Percentiles rank a stretch among this genome's conserved stretches.
These are phyloP conservation scores for Arenaria interpres DNA, from an alignment of 2,113 vertebrate species.

Conservation along the genomic window DNA sequence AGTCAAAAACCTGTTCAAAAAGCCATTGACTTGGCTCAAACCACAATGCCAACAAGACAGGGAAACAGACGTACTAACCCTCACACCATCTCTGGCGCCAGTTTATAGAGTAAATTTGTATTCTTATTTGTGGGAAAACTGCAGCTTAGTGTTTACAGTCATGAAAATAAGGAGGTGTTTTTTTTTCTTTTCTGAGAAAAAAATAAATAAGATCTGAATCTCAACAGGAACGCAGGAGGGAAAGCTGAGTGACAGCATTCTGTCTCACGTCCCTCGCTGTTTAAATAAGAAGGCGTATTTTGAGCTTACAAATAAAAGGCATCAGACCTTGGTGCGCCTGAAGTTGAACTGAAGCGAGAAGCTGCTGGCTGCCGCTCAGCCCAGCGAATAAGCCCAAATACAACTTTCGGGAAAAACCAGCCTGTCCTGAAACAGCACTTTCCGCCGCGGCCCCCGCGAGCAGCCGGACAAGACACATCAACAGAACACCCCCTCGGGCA, in stretches of 20 bases:
- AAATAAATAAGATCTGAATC: neutral
- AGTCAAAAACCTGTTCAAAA: neutral
- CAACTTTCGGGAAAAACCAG: neutral
- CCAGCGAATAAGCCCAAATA: accelerated
- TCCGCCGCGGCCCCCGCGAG: neutral
- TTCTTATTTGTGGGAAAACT: neutral
- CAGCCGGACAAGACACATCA: accelerated
- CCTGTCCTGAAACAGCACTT: neutral
- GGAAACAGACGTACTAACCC: neutral
- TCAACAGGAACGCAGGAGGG: neutral
- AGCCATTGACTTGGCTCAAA: neutral
- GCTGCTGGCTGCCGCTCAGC: neutral
- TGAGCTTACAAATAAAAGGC: neutral
- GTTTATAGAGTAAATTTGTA: neutral
- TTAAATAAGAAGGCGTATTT: neutral
- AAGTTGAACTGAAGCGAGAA: neutral
- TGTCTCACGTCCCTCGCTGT: neutral
- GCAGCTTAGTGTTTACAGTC: neutral
- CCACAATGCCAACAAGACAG: neutral
- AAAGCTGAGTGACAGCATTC: neutral
- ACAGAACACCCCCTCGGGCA: accelerated
- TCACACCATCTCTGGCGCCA: neutral
- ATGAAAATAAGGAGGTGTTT: neutral
- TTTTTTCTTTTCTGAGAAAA: neutral
- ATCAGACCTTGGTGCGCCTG: neutral